A percentile compares a stretch with the other conserved stretches of the same genome.
Conservation (phyloP, 2,113 vertebrate genomes). For the Orcinus orca region DNA sequence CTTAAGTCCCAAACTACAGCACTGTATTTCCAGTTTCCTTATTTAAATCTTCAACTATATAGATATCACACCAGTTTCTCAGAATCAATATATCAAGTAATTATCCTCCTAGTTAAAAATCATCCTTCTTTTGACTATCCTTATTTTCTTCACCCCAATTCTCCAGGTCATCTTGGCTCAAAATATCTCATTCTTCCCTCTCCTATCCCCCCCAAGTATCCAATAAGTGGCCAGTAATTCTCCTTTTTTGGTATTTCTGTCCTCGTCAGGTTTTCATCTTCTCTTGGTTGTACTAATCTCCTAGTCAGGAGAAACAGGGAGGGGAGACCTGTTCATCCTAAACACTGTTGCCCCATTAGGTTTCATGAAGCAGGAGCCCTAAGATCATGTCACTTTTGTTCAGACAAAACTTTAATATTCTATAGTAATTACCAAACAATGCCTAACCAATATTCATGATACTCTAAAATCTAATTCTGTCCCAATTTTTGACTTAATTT, state of each 20-base stretch:
- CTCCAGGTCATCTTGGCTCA: neutral
- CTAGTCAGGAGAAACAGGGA: neutral
- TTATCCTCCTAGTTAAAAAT: constrained; percentile 6
- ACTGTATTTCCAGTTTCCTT: neutral
- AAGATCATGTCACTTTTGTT: neutral
- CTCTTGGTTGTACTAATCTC: neutral
- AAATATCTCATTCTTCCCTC: neutral
- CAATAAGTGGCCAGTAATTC: neutral
- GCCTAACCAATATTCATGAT: neutral
- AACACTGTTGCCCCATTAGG: neutral
- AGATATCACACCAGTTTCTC: neutral
- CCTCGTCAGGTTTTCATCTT: neutral
- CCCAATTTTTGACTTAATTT: neutral
- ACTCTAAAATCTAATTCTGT: constrained; percentile 11
- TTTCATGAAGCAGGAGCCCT: neutral
- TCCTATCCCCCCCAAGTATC: neutral
- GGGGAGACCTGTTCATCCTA: neutral
- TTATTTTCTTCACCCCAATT: neutral
- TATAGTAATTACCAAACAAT: neutral
- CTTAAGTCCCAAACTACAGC: neutral
- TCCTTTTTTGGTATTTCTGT: neutral
- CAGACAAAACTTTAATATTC: neutral
- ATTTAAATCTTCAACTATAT: neutral
- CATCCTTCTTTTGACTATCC: neutral
- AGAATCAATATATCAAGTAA: neutral